phyloP scores from a whole-genome alignment of 2,113 vertebrate genomes.

The Azemiops feae region DNA sequence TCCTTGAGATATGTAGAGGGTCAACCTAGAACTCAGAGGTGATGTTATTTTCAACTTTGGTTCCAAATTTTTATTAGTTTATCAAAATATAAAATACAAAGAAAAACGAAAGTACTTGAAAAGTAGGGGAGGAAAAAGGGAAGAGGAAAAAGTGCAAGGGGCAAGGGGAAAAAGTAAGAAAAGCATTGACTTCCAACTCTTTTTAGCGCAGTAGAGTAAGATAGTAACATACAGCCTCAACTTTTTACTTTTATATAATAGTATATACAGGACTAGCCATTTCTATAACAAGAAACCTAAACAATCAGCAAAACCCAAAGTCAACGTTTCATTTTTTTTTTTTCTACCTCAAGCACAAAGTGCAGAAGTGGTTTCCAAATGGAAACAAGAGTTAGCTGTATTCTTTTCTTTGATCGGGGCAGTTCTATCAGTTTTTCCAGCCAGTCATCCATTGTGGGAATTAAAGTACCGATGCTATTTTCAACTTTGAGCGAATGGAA shows the following conservation, averaged over 20 bases:
- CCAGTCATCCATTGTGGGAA: background rate
- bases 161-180: background rate
- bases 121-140: background rate
- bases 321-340: background rate
- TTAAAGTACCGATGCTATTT: background rate
- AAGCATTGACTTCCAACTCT: background rate
- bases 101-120: background rate
- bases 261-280: background rate
- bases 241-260: background rate
- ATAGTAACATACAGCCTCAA: background rate
- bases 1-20: background rate
- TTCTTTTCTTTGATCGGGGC: background rate
- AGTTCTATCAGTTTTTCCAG: background rate
- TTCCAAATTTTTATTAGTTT: background rate
- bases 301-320: background rate
- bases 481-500: background rate
- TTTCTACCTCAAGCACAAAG: background rate
- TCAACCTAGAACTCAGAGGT: background rate
- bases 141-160: background rate
- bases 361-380: background rate
- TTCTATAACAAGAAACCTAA: background rate
- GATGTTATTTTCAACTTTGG: background rate
- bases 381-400: background rate
- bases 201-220: background rate
- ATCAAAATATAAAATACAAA: background rate